Percentiles rank a stretch among this genome's conserved stretches.
Evolutionary conservation across 2,113 vertebrate genomes (phyloP).

Genomic region (Loxodonta africana): DNA sequence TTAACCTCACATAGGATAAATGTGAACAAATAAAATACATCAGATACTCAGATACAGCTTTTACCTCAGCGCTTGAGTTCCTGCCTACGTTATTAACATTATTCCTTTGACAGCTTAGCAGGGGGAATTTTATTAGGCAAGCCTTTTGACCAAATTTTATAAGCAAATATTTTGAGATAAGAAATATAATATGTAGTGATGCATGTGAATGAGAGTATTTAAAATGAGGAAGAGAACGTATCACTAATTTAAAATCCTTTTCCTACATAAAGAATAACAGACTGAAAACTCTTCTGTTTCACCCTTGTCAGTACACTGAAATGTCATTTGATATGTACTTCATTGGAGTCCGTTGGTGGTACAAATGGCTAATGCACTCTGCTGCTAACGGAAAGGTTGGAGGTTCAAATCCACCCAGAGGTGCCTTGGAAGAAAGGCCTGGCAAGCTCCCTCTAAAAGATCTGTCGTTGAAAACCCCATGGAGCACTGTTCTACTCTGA

Average conservation of each 20-base stretch:
- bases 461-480: background rate
- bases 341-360: background rate
- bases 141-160: background rate
- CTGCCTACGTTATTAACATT: slow-evolving; percentile 49
- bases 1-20: slow-evolving; percentile 87
- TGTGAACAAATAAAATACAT: slow-evolving; percentile 89
- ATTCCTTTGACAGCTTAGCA: slow-evolving; percentile 30
- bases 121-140: background rate
- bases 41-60: slow-evolving; percentile 78
- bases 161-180: slow-evolving; percentile 4
- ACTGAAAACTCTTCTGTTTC: background rate
- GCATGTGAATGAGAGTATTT: background rate
- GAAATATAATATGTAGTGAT: background rate
- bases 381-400: background rate
- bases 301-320: too few relatives aligned
- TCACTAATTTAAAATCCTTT: background rate
- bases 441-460: background rate
- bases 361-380: background rate
- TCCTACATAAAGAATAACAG: background rate
- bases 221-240: background rate
- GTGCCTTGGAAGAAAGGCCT: background rate
- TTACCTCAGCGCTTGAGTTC: slow-evolving; percentile 80
- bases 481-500: background rate
- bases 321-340: background rate
- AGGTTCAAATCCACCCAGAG: background rate